Base-by-base conservation (phyloP, 2,888 invertebrate genomes). In the Epistrophella euchroma region DNA sequence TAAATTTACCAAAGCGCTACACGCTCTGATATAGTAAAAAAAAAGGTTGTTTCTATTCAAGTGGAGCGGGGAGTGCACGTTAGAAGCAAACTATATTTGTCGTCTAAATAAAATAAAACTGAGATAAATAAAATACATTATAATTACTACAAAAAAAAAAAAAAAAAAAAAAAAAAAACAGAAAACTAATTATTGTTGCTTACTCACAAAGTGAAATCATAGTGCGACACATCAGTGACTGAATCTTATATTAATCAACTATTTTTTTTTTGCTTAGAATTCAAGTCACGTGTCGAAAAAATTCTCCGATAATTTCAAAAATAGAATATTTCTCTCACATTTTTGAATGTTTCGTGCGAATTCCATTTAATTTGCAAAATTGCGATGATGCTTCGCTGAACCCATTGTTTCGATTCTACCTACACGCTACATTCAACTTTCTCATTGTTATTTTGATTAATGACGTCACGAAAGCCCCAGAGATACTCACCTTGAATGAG, bases 281-380 rank as follows among this genome's bases (percentile, higher is more conserved):
- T 1, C n/a, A 62, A 43, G 62, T 62, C 62, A 62, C 62, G 43
- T 43, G 62, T 43, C 11, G n/a, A n/a, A 43, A 62, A 28, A 62
- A 11, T 25, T 10, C 2, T 62, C n/a, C 9, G 17, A 43, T 45
- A 25, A 43, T 43, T 62, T 43, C 43, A 62, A 28, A 62, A 62
- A 45, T 62, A 62, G 62, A 62, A 43, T 62, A 62, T 10, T 62
- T 62, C 25, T 62, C 28, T 25, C 62, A 43, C 6, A 17, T 43
- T 62, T 35, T 43, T 25, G 25, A 15, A 62, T 28, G 43, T 45
- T 28, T 25, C 13, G 17, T 56, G 56, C 40, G 22, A 60, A 40
- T 60, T 60, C 25, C 15, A 60, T 40, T 62, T 11, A 43, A 43
- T 45, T 62, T 43, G 25, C 17, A 10, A 11, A 15, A 43, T 28